Percentiles rank a stretch among this genome's conserved stretches.
phyloP scores from a whole-genome alignment of 2,888 invertebrate genomes.

The Chalcis sispes region DNA sequence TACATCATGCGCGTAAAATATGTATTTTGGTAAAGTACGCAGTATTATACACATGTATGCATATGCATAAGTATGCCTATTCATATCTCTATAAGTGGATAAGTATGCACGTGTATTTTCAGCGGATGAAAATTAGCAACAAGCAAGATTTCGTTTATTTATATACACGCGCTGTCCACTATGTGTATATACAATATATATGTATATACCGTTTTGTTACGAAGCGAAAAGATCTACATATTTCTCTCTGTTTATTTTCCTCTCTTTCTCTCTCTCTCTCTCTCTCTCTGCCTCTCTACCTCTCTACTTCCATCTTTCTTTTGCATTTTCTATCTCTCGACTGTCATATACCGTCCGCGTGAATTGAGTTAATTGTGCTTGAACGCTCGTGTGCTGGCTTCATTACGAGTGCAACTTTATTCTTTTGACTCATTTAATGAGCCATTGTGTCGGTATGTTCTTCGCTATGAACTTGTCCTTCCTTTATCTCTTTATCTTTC shows the following conservation, averaged over 20 bases:
- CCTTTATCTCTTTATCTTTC: neutral
- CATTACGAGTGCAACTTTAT: conserved; percentile 56
- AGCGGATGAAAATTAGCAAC: neutral
- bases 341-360: neutral
- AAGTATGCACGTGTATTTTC: neutral
- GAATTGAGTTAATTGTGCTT: conserved; percentile 55
- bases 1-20: too few species aligned
- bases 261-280: neutral
- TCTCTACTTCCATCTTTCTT: too few species aligned
- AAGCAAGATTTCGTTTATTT: conserved; percentile 29
- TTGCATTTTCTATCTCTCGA: neutral
- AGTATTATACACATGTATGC: too few species aligned
- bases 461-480: neutral
- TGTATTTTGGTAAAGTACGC: too few species aligned
- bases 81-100: too few species aligned
- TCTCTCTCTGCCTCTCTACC: neutral
- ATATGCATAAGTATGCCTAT: too few species aligned
- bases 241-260: too few species aligned
- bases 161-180: conserved; percentile 15
- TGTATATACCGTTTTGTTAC: neutral
- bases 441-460: conserved; percentile 39
- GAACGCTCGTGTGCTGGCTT: conserved; percentile 49
- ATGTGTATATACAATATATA: too few species aligned
- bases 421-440: conserved; percentile 57
- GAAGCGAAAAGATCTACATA: too few species aligned